phyloP scores from a whole-genome alignment of 2,888 invertebrate genomes.

The Drosophila niveifrons region DNA sequence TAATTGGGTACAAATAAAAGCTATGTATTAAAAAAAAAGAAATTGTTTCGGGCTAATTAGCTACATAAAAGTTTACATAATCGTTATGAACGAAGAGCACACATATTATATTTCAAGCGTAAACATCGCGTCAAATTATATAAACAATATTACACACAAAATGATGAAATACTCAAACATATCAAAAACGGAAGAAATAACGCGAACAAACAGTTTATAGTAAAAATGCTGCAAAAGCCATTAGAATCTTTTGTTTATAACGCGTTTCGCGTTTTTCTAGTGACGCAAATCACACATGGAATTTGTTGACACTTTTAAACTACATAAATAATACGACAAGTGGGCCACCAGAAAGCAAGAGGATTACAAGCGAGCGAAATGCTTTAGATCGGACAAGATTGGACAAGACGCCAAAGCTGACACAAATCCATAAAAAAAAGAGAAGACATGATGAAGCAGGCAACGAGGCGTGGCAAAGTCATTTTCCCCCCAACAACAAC shows the following conservation, averaged over 20 bases:
- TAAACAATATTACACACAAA: slow-evolving; percentile 17
- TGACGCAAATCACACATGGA: slow-evolving; percentile 55
- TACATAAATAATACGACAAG: slow-evolving; percentile 38
- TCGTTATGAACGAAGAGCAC: background rate
- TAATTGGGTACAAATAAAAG: background rate
- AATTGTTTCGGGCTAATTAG: slow-evolving; percentile 21
- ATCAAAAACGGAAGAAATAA: no score
- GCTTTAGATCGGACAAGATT: background rate
- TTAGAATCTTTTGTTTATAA: slow-evolving; percentile 21
- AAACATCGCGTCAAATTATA: slow-evolving; percentile 23
- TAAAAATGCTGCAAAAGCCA: background rate
- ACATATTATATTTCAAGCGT: slow-evolving; percentile 37
- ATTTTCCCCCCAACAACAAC: slow-evolving; percentile 18
- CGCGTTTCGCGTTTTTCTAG: slow-evolving; percentile 17
- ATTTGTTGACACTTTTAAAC: slow-evolving; percentile 45
- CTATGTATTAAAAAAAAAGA: slow-evolving; percentile 16
- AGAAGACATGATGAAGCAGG: slow-evolving; percentile 21
- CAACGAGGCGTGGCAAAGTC: slow-evolving; percentile 39
- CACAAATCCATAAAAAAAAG: slow-evolving; percentile 48
- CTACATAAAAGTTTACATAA: slow-evolving; percentile 20
- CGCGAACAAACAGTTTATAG: background rate
- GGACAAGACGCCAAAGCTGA: slow-evolving; percentile 31
- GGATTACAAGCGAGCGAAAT: slow-evolving; percentile 19
- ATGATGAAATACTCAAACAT: slow-evolving; percentile 29
- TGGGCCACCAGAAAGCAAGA: slow-evolving; percentile 17